A percentile compares a stretch with the other conserved stretches of the same genome.
These are phyloP conservation scores for Odontothrips loti DNA, from an alignment of 2,888 invertebrate species.

Conservation along the genomic window DNA sequence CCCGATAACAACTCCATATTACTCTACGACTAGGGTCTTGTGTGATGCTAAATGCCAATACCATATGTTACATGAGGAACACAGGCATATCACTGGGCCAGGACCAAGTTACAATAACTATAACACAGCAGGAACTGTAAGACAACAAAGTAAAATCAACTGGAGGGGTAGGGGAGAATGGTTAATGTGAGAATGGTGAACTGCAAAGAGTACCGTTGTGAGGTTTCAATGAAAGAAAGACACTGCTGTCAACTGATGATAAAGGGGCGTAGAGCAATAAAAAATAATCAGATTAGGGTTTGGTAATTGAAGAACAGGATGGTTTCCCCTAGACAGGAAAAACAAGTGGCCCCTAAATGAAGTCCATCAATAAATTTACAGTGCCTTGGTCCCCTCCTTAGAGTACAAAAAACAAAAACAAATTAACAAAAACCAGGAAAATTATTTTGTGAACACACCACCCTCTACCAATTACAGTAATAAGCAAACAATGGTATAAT, in stretches of 20 bases:
- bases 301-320: not conserved
- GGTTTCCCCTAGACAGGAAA: not conserved
- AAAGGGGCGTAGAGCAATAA: too few species aligned
- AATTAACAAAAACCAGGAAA: not conserved
- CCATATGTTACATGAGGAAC: not conserved
- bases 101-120: not conserved
- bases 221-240: too few species aligned
- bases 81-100: not conserved
- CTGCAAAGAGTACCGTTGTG: too few species aligned
- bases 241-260: too few species aligned
- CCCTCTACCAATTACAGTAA: not conserved
- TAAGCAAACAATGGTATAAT: not conserved
- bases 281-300: not conserved
- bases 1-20: not conserved
- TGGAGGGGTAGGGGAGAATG: not conserved
- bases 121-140: too few species aligned
- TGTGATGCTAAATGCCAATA: slow-evolving; percentile 25
- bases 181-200: not conserved
- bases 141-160: too few species aligned
- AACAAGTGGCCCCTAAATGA: not conserved
- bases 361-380: not conserved
- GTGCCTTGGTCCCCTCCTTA: not conserved
- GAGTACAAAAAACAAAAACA: not conserved
- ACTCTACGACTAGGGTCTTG: slow-evolving; percentile 24
- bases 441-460: not conserved